Evolutionary conservation across 1,140 invertebrate species (phyloP).

Genomic region (Steinernema feltiae): DNA sequence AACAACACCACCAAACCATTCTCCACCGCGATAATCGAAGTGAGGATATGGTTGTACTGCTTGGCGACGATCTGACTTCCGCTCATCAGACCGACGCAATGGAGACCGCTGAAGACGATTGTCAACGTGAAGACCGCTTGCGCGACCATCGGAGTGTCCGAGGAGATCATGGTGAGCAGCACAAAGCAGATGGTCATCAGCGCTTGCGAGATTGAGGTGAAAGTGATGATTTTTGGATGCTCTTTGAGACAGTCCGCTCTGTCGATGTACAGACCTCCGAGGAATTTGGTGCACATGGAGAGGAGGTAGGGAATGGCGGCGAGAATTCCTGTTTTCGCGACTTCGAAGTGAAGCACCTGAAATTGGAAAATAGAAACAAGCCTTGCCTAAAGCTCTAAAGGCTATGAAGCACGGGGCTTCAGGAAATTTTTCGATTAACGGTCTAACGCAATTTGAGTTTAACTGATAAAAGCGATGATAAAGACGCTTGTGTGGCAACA

Average conservation of each 20-base stretch:
- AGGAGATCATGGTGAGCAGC: slow-evolving; percentile 10
- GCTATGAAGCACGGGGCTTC: too few species aligned
- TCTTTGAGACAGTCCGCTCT: not conserved
- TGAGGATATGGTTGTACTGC: slow-evolving; percentile 6
- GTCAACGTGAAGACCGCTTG: not conserved
- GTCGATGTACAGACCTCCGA: not conserved
- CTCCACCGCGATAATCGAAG: not conserved
- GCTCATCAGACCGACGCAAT: not conserved
- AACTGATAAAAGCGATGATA: too few species aligned
- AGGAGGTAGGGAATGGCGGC: not conserved
- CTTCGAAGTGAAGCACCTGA: too few species aligned
- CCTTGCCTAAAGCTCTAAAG: too few species aligned
- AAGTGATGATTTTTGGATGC: not conserved
- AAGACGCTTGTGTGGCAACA: too few species aligned
- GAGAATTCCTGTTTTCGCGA: not conserved
- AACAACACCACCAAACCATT: not conserved
- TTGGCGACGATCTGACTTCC: slow-evolving; percentile 4
- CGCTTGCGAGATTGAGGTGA: not conserved
- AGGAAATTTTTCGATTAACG: too few species aligned
- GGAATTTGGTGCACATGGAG: not conserved
- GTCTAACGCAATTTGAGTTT: too few species aligned
- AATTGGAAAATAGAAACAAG: too few species aligned
- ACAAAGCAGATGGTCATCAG: not conserved
- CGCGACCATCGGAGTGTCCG: not conserved
- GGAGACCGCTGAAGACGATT: slow-evolving; percentile 3